Conservation (phyloP, 2,888 invertebrate genomes). For the Cryptocephalus primarius region DNA sequence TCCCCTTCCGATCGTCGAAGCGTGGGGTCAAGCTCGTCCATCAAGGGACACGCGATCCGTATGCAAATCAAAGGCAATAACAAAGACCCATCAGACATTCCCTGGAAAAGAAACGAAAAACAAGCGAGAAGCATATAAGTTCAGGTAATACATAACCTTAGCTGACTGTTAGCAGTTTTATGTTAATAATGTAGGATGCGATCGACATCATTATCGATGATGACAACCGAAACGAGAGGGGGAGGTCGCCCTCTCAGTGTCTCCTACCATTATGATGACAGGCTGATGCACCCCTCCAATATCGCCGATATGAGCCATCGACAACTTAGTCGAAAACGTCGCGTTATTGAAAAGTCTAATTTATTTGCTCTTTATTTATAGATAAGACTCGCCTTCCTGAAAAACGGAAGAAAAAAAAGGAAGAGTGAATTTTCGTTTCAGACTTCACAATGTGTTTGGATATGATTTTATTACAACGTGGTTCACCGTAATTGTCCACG, state of each 20-base stretch:
- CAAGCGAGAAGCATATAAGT: no score
- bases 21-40: no score
- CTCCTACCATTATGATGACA: constrained; percentile 14
- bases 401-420: background rate
- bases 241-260: constrained; percentile 4
- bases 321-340: constrained; percentile 19
- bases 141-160: no score
- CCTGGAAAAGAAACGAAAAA: no score
- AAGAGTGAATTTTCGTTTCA: constrained; percentile 1
- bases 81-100: no score
- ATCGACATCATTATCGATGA: constrained; percentile 22
- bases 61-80: no score
- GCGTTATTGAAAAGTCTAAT: constrained; percentile 20
- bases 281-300: constrained; percentile 20
- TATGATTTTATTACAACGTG: no score
- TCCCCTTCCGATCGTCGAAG: no score
- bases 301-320: constrained; percentile 21
- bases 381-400: constrained; percentile 7
- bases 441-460: no score
- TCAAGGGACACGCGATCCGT: no score
- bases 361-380: constrained; percentile 14
- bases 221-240: constrained; percentile 18
- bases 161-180: constrained; percentile 11
- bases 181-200: constrained; percentile 21
- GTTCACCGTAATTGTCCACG: no score